Evolutionary conservation across 2,113 vertebrate genomes (phyloP), one percentile per base, ranked within the genome.

Genomic region (Pomatorhinus ruficollis): DNA sequence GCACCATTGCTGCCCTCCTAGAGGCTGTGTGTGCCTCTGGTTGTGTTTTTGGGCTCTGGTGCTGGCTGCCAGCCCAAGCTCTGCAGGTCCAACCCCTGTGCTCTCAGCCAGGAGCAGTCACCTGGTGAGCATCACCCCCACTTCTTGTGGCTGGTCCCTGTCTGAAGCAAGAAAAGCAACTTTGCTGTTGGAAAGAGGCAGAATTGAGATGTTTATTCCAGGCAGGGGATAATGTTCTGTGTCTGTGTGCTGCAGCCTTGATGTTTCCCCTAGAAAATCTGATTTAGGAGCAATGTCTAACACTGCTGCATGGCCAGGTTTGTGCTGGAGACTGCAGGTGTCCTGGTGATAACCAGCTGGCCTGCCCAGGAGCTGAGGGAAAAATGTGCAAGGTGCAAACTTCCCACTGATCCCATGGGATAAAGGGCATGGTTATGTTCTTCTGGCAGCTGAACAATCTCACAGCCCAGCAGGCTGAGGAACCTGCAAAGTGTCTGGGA

Each of bases 241-340:
- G 9, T 60, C 31, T 79, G 23, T 47, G 23, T 69, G 33, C 78
- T 64, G 27, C 11, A 86, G 57, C 30, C 40, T 28, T 79, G 59
- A 37, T 83, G 23, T 45, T 68, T 47, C 16, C 15, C 25, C 20
- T 23, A 13, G 57, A 56, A 87, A 88, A 86, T 53, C 54, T 66
- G 50, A 30, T 6, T 15, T 2, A 53, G 40, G n/a, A 83, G 39
- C 39, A 31, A 17, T 33, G 28, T 54, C 25, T 45, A 6, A 22
- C 9, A 1, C 28, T 79, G 44, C 74, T 9, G 1, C 16, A 0
- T n/a, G 57, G 24, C 22, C 9, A 0, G 5, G 0, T n/a, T 91
- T 86, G 45, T 69, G 35, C 27, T 68, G 40, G 49, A 68, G 65
- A 12, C 15, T 42, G 1, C 18, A 31, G 19, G 12, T 45, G 11